Conservation (phyloP, 2,888 invertebrate species). For the Phania funesta region DNA sequence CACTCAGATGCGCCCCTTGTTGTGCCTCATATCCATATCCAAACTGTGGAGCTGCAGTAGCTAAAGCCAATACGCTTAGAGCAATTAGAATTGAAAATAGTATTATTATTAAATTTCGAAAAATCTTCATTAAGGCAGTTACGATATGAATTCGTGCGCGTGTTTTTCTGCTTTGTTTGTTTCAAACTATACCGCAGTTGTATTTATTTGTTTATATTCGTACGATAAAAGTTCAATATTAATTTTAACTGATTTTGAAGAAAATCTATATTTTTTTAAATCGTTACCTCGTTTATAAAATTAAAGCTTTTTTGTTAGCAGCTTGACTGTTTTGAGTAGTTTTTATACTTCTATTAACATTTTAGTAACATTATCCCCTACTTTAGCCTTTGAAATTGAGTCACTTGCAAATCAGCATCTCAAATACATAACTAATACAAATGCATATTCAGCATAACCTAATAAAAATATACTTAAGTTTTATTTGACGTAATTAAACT, state of each 20-base stretch:
- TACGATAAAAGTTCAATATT: conserved; percentile 12
- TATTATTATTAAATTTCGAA: too few species aligned
- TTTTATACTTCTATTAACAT: conserved; percentile 22
- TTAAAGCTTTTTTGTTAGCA: conserved; percentile 14
- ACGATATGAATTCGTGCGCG: conserved; percentile 34
- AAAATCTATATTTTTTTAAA: conserved; percentile 44
- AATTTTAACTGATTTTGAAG: conserved; percentile 44
- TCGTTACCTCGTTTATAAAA: background rate
- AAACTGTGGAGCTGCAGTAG: conserved; percentile 75
- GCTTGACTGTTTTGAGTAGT: conserved; percentile 50
- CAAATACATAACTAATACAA: background rate
- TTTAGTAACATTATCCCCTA: conserved; percentile 11
- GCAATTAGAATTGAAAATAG: conserved; percentile 30
- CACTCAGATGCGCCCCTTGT: conserved; percentile 48
- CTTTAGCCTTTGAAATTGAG: conserved; percentile 66
- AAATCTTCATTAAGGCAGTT: conserved; percentile 18
- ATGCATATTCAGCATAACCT: background rate
- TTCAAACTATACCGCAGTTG: conserved; percentile 21
- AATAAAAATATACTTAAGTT: background rate
- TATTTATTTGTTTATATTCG: conserved; percentile 57
- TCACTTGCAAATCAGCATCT: conserved; percentile 58
- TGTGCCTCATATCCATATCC: conserved; percentile 72
- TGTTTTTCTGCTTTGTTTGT: conserved; percentile 42
- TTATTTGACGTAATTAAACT: too few species aligned
- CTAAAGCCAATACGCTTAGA: conserved; percentile 68